These are phyloP conservation scores for Cheilosia impressa DNA, from an alignment of 2,888 invertebrate species.

Conservation along the genomic window DNA sequence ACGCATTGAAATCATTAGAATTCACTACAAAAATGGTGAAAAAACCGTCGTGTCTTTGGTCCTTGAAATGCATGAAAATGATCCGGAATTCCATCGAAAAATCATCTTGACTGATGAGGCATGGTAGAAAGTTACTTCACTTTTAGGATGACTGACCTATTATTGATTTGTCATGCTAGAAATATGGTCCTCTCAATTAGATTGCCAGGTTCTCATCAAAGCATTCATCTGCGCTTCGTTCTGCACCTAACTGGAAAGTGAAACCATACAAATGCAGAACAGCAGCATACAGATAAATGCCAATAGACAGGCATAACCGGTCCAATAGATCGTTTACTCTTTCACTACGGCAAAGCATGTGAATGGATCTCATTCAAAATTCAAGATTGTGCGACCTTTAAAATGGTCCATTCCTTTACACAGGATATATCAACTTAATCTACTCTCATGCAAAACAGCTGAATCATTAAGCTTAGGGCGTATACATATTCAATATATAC, in stretches of 20 bases:
- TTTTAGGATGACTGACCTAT: too few relatives aligned
- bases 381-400: background rate
- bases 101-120: too few relatives aligned
- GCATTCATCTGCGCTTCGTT: background rate
- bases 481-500: background rate
- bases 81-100: too few relatives aligned
- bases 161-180: too few relatives aligned
- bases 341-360: background rate
- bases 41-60: too few relatives aligned
- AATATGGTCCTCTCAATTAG: background rate
- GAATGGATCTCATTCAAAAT: background rate
- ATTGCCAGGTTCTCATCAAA: background rate
- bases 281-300: background rate
- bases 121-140: too few relatives aligned
- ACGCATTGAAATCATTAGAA: too few relatives aligned
- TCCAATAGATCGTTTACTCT: background rate
- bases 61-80: too few relatives aligned
- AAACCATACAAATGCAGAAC: background rate
- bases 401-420: background rate
- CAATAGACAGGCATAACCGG: background rate
- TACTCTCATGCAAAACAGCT: background rate
- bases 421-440: background rate
- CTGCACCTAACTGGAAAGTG: slow-evolving; percentile 4
- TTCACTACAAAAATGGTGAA: too few relatives aligned
- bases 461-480: slow-evolving; percentile 1